Conservation (phyloP, 2,113 vertebrate genomes). For the Tyto alba region DNA sequence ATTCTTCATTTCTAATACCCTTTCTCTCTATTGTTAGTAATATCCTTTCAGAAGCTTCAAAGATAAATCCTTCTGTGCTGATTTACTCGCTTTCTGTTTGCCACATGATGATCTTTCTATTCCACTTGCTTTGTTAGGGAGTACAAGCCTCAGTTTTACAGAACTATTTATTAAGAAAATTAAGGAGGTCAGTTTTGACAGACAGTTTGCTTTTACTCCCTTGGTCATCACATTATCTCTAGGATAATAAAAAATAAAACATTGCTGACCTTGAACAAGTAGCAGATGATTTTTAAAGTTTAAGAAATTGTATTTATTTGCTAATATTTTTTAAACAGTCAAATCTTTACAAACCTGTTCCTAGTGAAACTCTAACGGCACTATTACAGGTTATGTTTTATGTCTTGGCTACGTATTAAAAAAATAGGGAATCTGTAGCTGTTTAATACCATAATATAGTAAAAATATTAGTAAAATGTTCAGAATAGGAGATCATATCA, state of each 20-base stretch:
- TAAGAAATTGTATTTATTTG: background rate
- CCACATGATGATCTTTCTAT: background rate
- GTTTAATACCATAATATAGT: background rate
- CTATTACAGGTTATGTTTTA: background rate
- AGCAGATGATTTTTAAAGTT: background rate
- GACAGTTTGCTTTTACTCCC: background rate
- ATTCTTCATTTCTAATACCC: slow-evolving; percentile 36
- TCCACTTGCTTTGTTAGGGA: background rate
- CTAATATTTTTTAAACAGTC: background rate
- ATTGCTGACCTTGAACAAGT: background rate
- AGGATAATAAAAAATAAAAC: background rate
- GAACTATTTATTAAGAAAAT: background rate
- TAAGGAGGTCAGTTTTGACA: background rate
- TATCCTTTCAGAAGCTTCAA: background rate
- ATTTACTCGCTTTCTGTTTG: slow-evolving; percentile 19
- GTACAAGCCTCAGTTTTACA: background rate
- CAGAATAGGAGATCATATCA: background rate
- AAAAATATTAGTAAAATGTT: background rate
- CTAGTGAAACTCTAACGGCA: background rate
- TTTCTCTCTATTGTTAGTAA: slow-evolving; percentile 19
- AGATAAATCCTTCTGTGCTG: slow-evolving; percentile 21
- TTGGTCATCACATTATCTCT: background rate
- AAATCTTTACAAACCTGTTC: background rate
- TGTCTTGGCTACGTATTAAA: background rate
- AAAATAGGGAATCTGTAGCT: background rate